phyloP scores from a whole-genome alignment of 1,140 invertebrate genomes.

The Papilio xuthus region DNA sequence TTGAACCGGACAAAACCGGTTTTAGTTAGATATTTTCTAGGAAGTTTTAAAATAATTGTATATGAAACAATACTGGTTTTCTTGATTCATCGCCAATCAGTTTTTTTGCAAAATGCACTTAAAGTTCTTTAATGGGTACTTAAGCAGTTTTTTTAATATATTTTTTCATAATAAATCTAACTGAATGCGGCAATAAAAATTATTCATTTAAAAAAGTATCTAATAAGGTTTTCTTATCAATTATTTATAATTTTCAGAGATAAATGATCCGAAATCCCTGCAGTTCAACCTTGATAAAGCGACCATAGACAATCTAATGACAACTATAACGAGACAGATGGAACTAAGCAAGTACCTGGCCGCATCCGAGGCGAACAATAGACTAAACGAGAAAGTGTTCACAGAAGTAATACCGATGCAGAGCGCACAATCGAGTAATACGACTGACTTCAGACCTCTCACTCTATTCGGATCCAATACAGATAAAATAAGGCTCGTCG shows the following conservation, averaged over 20 bases:
- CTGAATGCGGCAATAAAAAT: too few relatives aligned
- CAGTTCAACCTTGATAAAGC: conserved; percentile 86
- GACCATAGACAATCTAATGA: conserved; percentile 87
- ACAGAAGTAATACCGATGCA: conserved; percentile 65
- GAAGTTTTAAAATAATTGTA: too few relatives aligned
- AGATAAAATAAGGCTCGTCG: conserved; percentile 85
- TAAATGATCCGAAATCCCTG: conserved; percentile 77
- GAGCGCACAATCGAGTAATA: conserved; percentile 62
- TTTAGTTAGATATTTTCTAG: too few relatives aligned
- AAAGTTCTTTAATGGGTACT: too few relatives aligned
- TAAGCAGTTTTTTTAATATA: too few relatives aligned
- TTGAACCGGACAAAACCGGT: too few relatives aligned
- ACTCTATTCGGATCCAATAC: conserved; percentile 86
- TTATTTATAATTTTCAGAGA: conserved; percentile 53
- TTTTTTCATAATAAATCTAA: too few relatives aligned
- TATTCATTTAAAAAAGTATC: too few relatives aligned
- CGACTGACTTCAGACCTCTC: conserved; percentile 79
- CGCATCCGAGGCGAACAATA: conserved; percentile 82
- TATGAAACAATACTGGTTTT: too few relatives aligned
- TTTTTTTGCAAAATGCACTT: too few relatives aligned
- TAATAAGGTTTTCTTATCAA: neutral
- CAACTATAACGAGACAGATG: conserved; percentile 86
- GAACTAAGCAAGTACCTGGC: conserved; percentile 86
- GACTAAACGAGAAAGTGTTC: conserved; percentile 64
- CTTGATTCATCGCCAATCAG: too few relatives aligned